Evolutionary conservation across 2,888 invertebrate species (phyloP).

Genomic region (Conchocele bisecta): DNA sequence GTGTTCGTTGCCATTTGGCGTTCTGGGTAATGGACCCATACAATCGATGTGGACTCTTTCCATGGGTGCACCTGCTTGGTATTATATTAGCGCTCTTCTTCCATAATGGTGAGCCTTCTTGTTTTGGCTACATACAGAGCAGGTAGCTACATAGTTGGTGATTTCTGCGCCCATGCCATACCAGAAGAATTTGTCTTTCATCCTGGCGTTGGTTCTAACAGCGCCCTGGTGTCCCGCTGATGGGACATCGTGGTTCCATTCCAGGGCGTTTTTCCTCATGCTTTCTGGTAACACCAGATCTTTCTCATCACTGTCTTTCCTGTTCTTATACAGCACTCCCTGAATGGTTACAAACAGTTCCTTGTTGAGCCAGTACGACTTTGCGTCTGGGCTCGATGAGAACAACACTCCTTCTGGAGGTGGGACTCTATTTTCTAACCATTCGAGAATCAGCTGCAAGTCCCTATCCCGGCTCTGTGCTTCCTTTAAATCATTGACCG

Average conservation of each 20-base stretch:
- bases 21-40: constrained; percentile 22
- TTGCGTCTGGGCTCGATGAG: constrained; percentile 1
- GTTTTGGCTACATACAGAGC: neutral
- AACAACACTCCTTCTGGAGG: constrained; percentile 1
- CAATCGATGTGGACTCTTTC: constrained; percentile 37
- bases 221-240: constrained; percentile 10
- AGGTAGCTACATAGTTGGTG: neutral
- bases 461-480: neutral
- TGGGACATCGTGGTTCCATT: constrained; percentile 4
- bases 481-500: neutral
- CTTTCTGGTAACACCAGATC: neutral
- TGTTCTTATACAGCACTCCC: neutral
- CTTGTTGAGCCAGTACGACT: constrained; percentile 10
- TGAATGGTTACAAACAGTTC: neutral
- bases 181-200: constrained; percentile 5
- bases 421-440: neutral
- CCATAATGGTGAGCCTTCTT: constrained; percentile 2
- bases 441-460: neutral
- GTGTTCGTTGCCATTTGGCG: constrained; percentile 15
- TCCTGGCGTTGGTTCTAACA: neutral
- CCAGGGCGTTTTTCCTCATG: neutral
- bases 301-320: neutral
- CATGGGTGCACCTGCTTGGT: constrained; percentile 88
- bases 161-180: neutral
- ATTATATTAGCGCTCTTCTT: constrained; percentile 83